These are phyloP conservation scores for Diabrotica undecimpunctata DNA, from an alignment of 1,140 invertebrate species.

Conservation along the genomic window DNA sequence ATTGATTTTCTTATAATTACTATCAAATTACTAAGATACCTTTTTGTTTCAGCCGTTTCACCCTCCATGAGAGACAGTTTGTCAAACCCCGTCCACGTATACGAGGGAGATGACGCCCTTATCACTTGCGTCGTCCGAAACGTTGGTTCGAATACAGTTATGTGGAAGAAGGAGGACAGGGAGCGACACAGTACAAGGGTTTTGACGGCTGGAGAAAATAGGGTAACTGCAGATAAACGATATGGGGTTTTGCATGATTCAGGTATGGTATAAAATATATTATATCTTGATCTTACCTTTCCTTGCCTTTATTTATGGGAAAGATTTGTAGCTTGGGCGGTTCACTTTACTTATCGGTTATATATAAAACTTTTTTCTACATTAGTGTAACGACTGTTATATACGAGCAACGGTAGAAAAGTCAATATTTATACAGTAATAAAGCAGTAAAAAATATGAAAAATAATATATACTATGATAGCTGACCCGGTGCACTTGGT, in stretches of 20 bases:
- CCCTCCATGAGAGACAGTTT: conserved; percentile 46
- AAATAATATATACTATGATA: no score
- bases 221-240: conserved; percentile 67
- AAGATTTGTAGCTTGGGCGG: background rate
- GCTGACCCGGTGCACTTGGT: no score
- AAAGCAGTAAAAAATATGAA: no score
- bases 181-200: conserved; percentile 54
- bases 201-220: conserved; percentile 68
- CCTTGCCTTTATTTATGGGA: background rate
- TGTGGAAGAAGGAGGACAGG: conserved; percentile 66
- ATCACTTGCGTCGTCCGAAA: conserved; percentile 73
- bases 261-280: conserved; percentile 47
- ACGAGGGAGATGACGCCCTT: conserved; percentile 69
- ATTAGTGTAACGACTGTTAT: background rate
- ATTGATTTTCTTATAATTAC: no score
- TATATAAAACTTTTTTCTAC: background rate
- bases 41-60: conserved; percentile 36
- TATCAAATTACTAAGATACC: no score
- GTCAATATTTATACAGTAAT: no score
- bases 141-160: conserved; percentile 61
- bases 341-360: no score
- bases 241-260: conserved; percentile 69
- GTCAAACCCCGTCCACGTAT: conserved; percentile 50
- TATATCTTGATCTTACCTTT: no score
- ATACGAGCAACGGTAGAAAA: no score